Evolutionary conservation across 53 echinoderm and acorn worm species (phyloP).

Genomic region (Mesocentrotus franciscanus): DNA sequence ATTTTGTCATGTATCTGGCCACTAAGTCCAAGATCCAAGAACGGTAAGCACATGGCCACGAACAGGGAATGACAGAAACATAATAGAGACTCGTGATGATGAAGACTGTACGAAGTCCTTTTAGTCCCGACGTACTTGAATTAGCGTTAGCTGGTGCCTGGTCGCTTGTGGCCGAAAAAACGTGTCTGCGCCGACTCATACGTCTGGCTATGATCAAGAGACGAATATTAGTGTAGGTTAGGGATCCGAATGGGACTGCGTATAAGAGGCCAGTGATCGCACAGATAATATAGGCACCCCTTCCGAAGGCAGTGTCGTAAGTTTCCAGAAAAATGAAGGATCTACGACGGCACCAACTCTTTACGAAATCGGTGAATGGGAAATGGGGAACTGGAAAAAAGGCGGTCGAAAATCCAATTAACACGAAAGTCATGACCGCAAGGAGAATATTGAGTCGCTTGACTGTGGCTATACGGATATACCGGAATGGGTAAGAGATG

Average conservation of each 20-base stretch:
- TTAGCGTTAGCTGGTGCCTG: background rate
- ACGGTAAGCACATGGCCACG: background rate
- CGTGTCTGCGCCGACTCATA: background rate
- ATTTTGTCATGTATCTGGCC: background rate
- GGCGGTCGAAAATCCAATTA: background rate
- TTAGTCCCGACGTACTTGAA: background rate
- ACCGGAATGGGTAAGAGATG: background rate
- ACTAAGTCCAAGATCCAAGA: background rate
- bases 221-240: background rate
- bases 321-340: background rate
- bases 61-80: background rate
- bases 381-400: background rate
- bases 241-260: background rate
- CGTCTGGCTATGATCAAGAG: background rate
- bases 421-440: background rate
- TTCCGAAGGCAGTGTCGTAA: background rate
- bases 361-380: background rate
- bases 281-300: background rate
- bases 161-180: background rate
- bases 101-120: constrained; percentile 14
- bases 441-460: background rate
- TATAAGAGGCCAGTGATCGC: background rate
- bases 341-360: background rate
- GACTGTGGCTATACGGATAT: background rate
- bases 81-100: constrained; percentile 1